phyloP scores from a whole-genome alignment of 1,140 invertebrate species.

The Diorhabda sublineata region DNA sequence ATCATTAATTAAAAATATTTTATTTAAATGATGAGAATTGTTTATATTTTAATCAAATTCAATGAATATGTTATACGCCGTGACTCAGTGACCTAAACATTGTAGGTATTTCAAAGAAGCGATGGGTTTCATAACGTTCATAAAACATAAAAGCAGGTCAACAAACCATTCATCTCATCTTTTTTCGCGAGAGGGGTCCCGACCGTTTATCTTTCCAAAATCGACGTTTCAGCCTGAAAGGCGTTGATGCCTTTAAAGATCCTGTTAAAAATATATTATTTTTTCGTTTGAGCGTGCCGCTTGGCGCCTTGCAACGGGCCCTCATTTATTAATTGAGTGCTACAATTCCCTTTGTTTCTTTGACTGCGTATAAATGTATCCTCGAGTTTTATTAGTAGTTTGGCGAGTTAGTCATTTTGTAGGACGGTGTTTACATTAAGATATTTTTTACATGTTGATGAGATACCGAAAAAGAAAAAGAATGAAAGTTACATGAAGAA shows the following conservation, averaged over 20 bases:
- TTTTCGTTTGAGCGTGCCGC: conserved; percentile 38
- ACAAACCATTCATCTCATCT: conserved; percentile 19
- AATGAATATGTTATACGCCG: no score
- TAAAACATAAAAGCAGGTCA: conserved; percentile 13
- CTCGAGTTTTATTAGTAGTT: not conserved
- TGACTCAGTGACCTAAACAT: no score
- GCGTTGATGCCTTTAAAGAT: conserved; percentile 43
- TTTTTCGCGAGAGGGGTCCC: conserved; percentile 1
- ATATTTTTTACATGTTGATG: not conserved
- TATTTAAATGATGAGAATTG: no score
- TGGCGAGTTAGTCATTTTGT: not conserved
- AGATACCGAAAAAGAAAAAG: no score
- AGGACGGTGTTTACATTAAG: not conserved
- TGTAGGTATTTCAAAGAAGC: no score
- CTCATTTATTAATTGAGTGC: conserved; percentile 38
- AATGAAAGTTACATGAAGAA: no score
- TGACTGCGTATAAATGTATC: not conserved
- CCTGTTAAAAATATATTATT: conserved; percentile 45
- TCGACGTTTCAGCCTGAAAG: conserved; percentile 26
- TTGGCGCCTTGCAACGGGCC: conserved; percentile 18
- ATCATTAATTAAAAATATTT: no score
- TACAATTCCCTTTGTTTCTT: conserved; percentile 11
- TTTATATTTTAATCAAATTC: no score
- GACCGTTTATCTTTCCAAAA: conserved; percentile 17
- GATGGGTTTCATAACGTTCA: not conserved